Evolutionary conservation across 1,140 invertebrate genomes (phyloP), one percentile per base, ranked within the genome.

Genomic region (Phocides pigmalion): DNA sequence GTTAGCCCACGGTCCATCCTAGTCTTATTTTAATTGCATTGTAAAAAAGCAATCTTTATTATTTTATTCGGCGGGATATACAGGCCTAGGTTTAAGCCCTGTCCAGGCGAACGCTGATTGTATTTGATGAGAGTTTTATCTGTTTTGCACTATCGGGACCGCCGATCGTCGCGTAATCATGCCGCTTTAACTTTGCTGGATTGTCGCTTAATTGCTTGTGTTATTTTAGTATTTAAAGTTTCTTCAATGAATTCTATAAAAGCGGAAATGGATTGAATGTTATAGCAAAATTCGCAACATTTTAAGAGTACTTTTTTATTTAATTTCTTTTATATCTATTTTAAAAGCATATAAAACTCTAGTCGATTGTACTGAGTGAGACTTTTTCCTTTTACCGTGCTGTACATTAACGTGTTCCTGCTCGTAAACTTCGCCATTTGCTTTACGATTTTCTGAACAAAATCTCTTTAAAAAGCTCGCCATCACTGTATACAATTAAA

Each of bases 91-190:
- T 78, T 74, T 87, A 88, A 90, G 85, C 85, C 75, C 63, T 82
- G 84, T 88, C 78, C 85, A 84, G 79, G 72, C 81, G 67, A 59
- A 73, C 74, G 73, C 79, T 82, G 86, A 89, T 90, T 85, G 82
- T 87, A 87, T 90, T 89, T 87, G 85, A 88, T 86, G 82, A 81
- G 81, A 83, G 75, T 87, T 87, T 88, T 87, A 90, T 89, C 85
- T 84, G 74, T 83, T 87, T 79, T 70, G 72, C 74, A 73, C 78
- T 79, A 80, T 85, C 73, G 54, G 62, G 61, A 68, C 64, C 19
- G 42, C 50, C 66, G 70, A 81, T 79, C 76, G 76, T 79, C 67
- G 69, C 69, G 64, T 82, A 81, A 87, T 82, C 77, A 65, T 41
- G 28, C 32, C 68, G 72, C 83, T 84, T 84, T 75, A 82, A 85